Conservation (phyloP, 2,113 vertebrate genomes). For the Prunella himalayana region DNA sequence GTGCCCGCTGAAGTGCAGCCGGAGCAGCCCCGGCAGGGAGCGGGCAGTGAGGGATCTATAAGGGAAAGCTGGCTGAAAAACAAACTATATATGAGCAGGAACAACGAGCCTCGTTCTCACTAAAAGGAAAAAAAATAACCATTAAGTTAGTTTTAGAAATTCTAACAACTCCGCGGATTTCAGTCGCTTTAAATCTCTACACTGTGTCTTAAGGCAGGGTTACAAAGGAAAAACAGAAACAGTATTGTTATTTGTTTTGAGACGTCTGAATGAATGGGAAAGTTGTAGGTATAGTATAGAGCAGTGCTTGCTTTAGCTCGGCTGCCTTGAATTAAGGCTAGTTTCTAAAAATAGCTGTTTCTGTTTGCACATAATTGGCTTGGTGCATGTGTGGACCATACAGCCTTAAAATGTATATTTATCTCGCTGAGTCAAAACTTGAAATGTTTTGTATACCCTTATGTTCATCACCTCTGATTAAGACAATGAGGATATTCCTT, state of each 20-base stretch:
- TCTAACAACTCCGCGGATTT: not conserved
- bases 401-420: not conserved
- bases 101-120: not conserved
- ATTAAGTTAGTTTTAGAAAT: not conserved
- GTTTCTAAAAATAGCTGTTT: conserved; percentile 7
- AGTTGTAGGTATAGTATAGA: not conserved
- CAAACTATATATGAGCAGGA: not conserved
- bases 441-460: not conserved
- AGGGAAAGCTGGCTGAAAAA: not conserved
- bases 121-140: not conserved
- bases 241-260: not conserved
- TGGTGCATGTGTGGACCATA: not conserved
- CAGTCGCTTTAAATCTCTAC: not conserved
- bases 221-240: not conserved
- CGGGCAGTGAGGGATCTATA: not conserved
- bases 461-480: not conserved
- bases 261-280: not conserved
- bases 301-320: not conserved
- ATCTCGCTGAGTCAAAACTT: not conserved
- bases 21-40: not conserved
- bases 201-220: not conserved
- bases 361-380: not conserved
- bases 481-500: not conserved
- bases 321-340: not conserved
- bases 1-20: not conserved